These are phyloP conservation scores for Pangasius mekongensis DNA, from an alignment of 2,797 vertebrate genomes.

Conservation along the genomic window DNA sequence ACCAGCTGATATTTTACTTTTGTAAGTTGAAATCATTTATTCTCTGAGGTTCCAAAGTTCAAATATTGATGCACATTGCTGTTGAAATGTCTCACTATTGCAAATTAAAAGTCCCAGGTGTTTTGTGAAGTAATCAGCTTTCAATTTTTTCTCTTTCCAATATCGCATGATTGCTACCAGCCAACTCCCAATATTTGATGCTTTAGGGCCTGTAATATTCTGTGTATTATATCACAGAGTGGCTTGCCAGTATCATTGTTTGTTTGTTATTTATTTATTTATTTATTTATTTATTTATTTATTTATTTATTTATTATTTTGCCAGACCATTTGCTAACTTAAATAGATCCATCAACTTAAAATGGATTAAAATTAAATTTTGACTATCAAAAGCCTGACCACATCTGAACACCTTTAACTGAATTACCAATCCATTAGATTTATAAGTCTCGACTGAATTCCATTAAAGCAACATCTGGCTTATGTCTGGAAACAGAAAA, in stretches of 20 bases:
- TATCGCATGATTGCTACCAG: neutral
- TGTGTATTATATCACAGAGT: neutral
- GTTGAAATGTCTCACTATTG: neutral
- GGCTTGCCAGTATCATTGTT: neutral
- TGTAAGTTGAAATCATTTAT: neutral
- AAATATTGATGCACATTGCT: neutral
- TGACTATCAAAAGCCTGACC: neutral
- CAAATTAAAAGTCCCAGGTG: conserved; percentile 4
- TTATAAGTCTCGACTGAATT: neutral
- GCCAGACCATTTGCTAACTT: neutral
- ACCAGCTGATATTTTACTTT: neutral
- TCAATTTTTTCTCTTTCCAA: neutral
- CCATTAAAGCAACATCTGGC: neutral
- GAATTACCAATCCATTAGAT: neutral
- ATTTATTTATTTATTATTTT: too few relatives aligned
- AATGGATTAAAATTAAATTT: neutral
- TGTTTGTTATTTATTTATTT: neutral
- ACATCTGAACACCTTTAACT: neutral
- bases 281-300: neutral
- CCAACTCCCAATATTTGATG: neutral
- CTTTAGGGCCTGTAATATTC: neutral
- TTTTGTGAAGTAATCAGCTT: neutral
- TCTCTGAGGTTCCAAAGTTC: neutral
- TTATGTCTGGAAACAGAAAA: neutral
- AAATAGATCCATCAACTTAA: neutral